Evolutionary conservation across 1,140 invertebrate genomes (phyloP), one percentile per base, ranked within the genome.

Genomic region (Micrasema longulum): DNA sequence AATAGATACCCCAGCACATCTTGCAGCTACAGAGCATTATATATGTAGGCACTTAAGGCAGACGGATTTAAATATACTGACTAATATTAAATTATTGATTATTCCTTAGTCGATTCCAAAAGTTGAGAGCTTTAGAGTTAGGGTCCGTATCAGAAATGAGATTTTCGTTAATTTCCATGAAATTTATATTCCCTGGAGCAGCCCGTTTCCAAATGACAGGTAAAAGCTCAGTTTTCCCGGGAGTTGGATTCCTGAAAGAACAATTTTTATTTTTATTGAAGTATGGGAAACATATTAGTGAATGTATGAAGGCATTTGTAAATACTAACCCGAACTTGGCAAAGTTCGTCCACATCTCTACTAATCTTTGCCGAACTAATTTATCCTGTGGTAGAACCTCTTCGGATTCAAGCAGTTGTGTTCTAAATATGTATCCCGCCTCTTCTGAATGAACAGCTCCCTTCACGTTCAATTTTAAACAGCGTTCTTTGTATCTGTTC

Each of bases 301-400:
- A 18, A 18, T 14, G 6, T 14, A 48, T 10, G 11, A 9, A 9
- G n/a, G 1, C 1, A 50, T 9, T 47, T 16, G 22, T 12, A 11
- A 18, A 53, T 53, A 53, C 50, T 53, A 12, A 75, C 73, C 73
- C 69, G 31, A 10, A 60, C 45, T 75, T 75, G 6, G 69, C 73
- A 45, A 75, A 75, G 60, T 75, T 50, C 12, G 73, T 72, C 73
- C 73, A 75, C 73, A 75, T 72, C 52, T 43, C 22, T 10, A 67
- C 38, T 16, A 75, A 18, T 7, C 62, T 47, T 41, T 72, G 50
- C 47, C 57, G 66, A 41, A 43, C 62, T 2, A 71, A 9, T 14
- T 35, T 16, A 60, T 75, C 73, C 5, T 64, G 6, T 18, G 65
- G 35, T 35, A n/a, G 11, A 0, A 35, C 1, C 38, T 64, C 12